A percentile compares a stretch with the other conserved stretches of the same genome.
These are phyloP conservation scores for Meganola albula DNA, from an alignment of 2,888 invertebrate genomes.

Conservation along the genomic window DNA sequence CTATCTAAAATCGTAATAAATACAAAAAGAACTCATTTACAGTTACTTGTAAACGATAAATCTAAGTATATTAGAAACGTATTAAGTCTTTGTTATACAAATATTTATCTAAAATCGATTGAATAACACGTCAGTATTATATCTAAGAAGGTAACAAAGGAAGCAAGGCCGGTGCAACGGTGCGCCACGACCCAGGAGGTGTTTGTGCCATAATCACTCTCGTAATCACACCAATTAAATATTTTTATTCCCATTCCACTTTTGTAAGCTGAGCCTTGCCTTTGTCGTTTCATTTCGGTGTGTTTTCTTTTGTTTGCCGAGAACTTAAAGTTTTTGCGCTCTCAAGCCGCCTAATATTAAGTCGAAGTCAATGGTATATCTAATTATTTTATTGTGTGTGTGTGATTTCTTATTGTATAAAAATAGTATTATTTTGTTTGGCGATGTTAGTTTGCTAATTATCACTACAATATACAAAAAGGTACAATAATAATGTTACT, in stretches of 20 bases:
- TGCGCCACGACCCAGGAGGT: conserved; percentile 52
- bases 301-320: conserved; percentile 56
- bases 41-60: too few species aligned
- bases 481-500: too few species aligned
- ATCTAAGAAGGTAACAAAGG: conserved; percentile 22
- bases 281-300: conserved; percentile 55
- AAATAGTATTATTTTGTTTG: conserved; percentile 12
- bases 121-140: conserved; percentile 26
- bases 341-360: conserved; percentile 20
- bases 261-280: conserved; percentile 47
- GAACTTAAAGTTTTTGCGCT: conserved; percentile 19
- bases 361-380: conserved; percentile 24
- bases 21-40: too few species aligned
- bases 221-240: conserved; percentile 73
- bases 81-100: conserved; percentile 9
- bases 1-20: too few species aligned
- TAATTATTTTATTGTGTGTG: conserved; percentile 26
- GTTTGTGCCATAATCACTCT: conserved; percentile 61
- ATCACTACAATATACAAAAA: too few species aligned
- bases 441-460: conserved; percentile 17
- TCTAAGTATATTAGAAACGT: too few species aligned
- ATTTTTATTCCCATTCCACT: conserved; percentile 67
- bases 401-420: conserved; percentile 9
- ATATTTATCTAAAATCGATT: conserved; percentile 26
- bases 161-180: conserved; percentile 28